A percentile compares a stretch with the other conserved stretches of the same genome.
phyloP scores from a whole-genome alignment of 2,888 invertebrate species.

The Helobdella robusta region DNA sequence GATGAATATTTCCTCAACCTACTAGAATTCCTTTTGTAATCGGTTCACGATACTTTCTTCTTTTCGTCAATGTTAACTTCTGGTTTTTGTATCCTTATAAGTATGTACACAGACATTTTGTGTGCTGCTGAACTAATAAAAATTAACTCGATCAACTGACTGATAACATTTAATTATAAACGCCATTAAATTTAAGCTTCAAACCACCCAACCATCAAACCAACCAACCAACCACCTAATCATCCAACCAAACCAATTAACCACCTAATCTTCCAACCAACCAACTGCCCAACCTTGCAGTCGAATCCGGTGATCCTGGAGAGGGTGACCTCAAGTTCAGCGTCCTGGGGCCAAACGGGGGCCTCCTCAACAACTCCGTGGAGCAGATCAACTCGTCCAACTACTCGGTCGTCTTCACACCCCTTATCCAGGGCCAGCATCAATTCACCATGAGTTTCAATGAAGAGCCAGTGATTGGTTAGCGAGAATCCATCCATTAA shows the following conservation, averaged over 20 bases:
- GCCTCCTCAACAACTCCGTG: slow-evolving; percentile 33
- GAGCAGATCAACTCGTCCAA: slow-evolving; percentile 77
- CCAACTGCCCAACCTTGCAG: slow-evolving; percentile 36
- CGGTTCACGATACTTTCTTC: too few species aligned
- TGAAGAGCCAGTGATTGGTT: slow-evolving; percentile 53
- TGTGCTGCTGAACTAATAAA: too few species aligned
- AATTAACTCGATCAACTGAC: neutral
- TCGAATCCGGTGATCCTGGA: slow-evolving; percentile 90
- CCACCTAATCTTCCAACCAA: too few species aligned
- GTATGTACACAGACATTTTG: too few species aligned
- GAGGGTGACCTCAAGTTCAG: slow-evolving; percentile 89
- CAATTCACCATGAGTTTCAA: slow-evolving; percentile 74
- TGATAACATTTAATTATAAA: neutral
- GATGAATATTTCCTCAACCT: too few species aligned
- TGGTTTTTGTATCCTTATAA: neutral
- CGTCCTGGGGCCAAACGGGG: slow-evolving; percentile 57
- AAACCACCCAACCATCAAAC: too few species aligned
- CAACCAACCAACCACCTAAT: too few species aligned
- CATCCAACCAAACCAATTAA: too few species aligned
- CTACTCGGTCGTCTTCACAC: slow-evolving; percentile 81
- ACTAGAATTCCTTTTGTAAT: too few species aligned
- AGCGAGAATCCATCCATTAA: slow-evolving; percentile 45
- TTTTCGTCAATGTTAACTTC: neutral
- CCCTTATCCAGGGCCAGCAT: slow-evolving; percentile 85
- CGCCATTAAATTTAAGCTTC: neutral